Evolutionary conservation across 1,140 invertebrate genomes (phyloP), one percentile per base, ranked within the genome.

Genomic region (Orchesella cincta): DNA sequence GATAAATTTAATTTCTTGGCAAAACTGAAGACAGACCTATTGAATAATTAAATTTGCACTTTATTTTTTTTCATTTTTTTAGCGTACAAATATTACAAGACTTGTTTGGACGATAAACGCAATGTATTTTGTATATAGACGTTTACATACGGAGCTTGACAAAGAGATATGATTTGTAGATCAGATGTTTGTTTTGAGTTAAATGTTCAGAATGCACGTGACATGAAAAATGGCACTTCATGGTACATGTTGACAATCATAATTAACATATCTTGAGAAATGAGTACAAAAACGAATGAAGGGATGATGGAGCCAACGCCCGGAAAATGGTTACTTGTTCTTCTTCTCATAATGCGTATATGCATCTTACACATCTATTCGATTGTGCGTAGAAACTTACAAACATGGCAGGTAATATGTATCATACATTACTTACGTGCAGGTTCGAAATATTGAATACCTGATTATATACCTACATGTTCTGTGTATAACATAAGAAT

Each of bases 231-330:
- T 77, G 36, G 67, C 57, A 46, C 57, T 76, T 71, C 57, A 76
- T 76, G 75, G 70, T 52, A 35, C n/a, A 52, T 76, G 75, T 76
- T 76, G 75, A 76, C 75, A 76, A 76, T 76, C 57, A 70, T 76
- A 76, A 76, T 76, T 76, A 76, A 64, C 75, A 76, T 76, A 76
- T 54, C 67, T 72, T 76, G 75, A 76, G 75, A 76, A 76, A 76
- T 76, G 75, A 64, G 51, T 46, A 57, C 3, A 57, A 57, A 57
- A 57, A 57, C 52, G 52, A 67, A 33, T 67, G 62, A 67, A 67
- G 23, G 31, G 52, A n/a, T n/a, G 52, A 33, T n/a, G n/a, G n/a
- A 31, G 31, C 28, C 62, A 67, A 67, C 62, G 62, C 62, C 62
- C 62, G 62, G 62, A 67, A 67, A 67, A 67, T 31, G 33, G 12